Base-by-base conservation (phyloP, 64 coral and sea anemone species). In the Montipora sp. region DNA sequence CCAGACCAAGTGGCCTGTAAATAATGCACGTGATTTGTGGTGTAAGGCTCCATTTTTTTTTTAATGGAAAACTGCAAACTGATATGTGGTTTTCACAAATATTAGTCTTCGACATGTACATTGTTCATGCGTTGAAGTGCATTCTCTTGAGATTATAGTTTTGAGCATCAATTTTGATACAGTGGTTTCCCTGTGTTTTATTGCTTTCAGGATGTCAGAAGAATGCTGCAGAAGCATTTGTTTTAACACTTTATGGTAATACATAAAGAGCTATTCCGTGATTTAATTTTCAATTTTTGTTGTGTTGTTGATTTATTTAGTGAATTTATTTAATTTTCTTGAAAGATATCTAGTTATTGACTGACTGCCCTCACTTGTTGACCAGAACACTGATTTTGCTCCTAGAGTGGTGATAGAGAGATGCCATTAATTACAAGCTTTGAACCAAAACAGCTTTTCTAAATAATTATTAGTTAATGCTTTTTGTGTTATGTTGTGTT, bases 281-380 rank as follows among this genome's bases (percentile, higher is more conserved):
- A 63, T 63, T 63, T 63, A 63, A 15, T 63, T 63, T 63, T 7
- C 59, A 63, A 63, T 63, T 7, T 63, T 63, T 63, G 59, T 63
- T 63, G 59, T 63, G 59, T 63, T 63, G 59, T 63, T 63, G 59
- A 63, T 63, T 63, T 63, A 63, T 63, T 63, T 11, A 63, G 59
- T 63, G 59, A 63, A 63, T 63, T 63, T 63, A 63, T 63, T 63
- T 63, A 63, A 63, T 63, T 63, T 63, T 63, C 59, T 63, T 63
- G 59, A 63, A 63, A 63, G 59, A 63, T 63, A 5, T 63, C 59
- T 63, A 63, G 59, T 63, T 63, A 63, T 63, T 63, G 59, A 63
- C 59, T 63, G 59, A 63, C 59, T 63, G 59, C 59, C 59, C 13
- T 63, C 59, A 63, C 59, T 63, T 63, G 59, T 11, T 13, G 59